These are phyloP conservation scores for Tadarida brasiliensis DNA, from an alignment of 2,797 vertebrate species.

Conservation along the genomic window DNA sequence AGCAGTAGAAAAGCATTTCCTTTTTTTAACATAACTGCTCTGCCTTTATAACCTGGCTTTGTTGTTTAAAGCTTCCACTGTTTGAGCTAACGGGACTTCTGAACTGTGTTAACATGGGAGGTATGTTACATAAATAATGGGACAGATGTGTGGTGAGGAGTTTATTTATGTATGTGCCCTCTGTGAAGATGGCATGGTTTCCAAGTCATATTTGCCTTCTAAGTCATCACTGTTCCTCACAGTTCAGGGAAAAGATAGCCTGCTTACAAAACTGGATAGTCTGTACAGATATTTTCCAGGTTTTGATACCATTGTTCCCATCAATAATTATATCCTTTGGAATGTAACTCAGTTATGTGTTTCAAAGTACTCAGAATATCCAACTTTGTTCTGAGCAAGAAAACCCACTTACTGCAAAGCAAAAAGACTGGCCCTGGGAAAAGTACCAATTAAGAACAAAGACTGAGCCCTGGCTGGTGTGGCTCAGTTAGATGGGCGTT, in stretches of 20 bases:
- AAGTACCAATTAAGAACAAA: constrained; percentile 55
- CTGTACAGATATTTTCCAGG: neutral
- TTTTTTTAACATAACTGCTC: neutral
- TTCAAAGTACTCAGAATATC: constrained; percentile 12
- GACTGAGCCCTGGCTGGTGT: neutral
- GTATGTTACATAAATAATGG: neutral
- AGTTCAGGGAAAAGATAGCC: constrained; percentile 7
- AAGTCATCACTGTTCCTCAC: neutral
- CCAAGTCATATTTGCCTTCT: constrained; percentile 33
- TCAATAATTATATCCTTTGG: constrained; percentile 34
- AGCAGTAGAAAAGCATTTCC: neutral
- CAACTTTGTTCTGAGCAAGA: constrained; percentile 55
- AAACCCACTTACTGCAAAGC: constrained; percentile 34
- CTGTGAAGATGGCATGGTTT: neutral
- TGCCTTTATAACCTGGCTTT: constrained; percentile 16
- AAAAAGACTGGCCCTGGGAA: constrained; percentile 44
- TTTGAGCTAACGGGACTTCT: neutral
- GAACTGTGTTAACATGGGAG: constrained; percentile 38
- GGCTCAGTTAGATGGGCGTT: too few relatives aligned
- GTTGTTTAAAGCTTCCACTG: constrained; percentile 37
- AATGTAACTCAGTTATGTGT: constrained; percentile 49
- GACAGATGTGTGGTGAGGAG: neutral
- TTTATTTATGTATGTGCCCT: neutral
- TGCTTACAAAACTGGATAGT: neutral
- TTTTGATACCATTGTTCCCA: neutral